A percentile compares a stretch with the other conserved stretches of the same genome.
Evolutionary conservation across 2,797 vertebrate genomes (phyloP).

Genomic region (Lophius americanus): DNA sequence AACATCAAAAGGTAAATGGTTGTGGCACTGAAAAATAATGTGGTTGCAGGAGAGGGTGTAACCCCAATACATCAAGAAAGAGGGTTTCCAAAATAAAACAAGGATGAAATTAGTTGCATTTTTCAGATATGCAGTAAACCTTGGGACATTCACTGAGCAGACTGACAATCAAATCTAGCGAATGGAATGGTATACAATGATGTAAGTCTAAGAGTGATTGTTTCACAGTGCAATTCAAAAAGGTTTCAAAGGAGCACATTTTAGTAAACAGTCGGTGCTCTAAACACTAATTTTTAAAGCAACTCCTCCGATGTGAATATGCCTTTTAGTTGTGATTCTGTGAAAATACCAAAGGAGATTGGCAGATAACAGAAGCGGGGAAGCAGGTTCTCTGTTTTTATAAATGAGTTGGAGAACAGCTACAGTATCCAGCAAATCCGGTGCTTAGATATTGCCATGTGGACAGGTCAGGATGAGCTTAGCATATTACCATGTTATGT

Average conservation of each 20-base stretch:
- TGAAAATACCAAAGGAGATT: slow-evolving; percentile 44
- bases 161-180: slow-evolving; percentile 2
- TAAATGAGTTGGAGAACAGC: slow-evolving; percentile 53
- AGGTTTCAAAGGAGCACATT: slow-evolving; percentile 5
- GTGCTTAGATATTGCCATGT: slow-evolving; percentile 59
- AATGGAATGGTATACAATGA: slow-evolving; percentile 7
- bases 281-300: slow-evolving; percentile 28
- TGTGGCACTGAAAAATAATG: not conserved
- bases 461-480: slow-evolving; percentile 68
- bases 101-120: slow-evolving; percentile 2
- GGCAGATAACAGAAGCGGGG: slow-evolving; percentile 29
- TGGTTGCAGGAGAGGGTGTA: not conserved
- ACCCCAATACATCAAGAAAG: not conserved
- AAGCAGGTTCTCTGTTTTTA: slow-evolving; percentile 42
- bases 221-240: slow-evolving; percentile 28
- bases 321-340: slow-evolving; percentile 33
- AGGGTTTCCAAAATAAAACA: slow-evolving; percentile 6
- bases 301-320: slow-evolving; percentile 13
- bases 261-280: slow-evolving; percentile 22
- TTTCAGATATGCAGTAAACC: slow-evolving; percentile 5
- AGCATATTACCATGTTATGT: slow-evolving; percentile 66
- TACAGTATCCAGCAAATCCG: slow-evolving; percentile 48
- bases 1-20: slow-evolving; percentile 1
- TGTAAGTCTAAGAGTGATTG: not conserved
- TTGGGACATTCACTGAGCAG: slow-evolving; percentile 5